phyloP scores from a whole-genome alignment of 2,113 vertebrate genomes.

The Sinocyclocheilus rhinocerous region DNA sequence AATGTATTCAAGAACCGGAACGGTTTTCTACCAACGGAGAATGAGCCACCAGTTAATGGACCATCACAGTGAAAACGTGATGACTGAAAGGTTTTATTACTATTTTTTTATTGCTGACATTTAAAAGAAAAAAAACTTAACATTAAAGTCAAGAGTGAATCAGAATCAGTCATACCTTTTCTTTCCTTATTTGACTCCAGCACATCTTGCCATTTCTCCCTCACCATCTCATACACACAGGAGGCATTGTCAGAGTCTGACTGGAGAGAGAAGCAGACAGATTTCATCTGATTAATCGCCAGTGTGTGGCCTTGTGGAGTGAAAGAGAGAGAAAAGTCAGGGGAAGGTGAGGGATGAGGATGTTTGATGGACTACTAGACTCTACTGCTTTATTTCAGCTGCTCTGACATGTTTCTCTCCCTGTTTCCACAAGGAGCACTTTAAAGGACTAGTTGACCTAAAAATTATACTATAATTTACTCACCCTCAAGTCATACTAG shows the following conservation, averaged over 20 bases:
- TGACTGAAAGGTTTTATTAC: too few relatives aligned
- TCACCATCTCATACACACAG: background rate
- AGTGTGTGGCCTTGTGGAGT: background rate
- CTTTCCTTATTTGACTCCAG: background rate
- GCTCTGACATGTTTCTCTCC: background rate
- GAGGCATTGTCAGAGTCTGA: background rate
- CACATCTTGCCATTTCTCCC: background rate
- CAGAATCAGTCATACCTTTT: background rate
- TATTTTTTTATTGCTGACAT: slow-evolving; percentile 41
- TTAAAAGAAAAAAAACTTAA: background rate
- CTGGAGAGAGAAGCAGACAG: background rate
- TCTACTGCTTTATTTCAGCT: background rate
- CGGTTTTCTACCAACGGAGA: slow-evolving; percentile 36
- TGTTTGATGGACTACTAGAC: slow-evolving; percentile 11
- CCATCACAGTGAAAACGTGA: too few relatives aligned
- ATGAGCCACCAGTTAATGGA: slow-evolving; percentile 44
- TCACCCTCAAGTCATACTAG: background rate
- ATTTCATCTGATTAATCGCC: slow-evolving; percentile 33
- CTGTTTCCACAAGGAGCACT: background rate
- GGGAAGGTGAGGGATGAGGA: slow-evolving; percentile 22
- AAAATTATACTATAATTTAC: background rate
- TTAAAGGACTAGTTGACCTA: background rate
- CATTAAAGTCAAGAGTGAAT: slow-evolving; percentile 4
- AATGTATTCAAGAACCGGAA: slow-evolving; percentile 53
- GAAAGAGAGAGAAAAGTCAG: slow-evolving; percentile 9